Conservation (phyloP, 2,797 vertebrate species). For the Xenopus petersii region DNA sequence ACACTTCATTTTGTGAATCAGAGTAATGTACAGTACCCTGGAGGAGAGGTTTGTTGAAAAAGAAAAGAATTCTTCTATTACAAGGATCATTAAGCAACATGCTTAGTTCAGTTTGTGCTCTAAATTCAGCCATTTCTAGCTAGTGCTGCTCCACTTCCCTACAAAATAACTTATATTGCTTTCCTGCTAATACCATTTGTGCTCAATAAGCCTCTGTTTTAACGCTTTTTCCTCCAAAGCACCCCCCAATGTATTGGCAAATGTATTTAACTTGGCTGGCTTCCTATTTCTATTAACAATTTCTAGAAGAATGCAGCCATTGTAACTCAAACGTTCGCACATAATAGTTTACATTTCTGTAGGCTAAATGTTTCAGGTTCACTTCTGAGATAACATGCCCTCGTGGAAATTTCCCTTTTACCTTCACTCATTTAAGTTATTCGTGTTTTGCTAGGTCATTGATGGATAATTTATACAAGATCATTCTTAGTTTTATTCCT, state of each 20-base stretch:
- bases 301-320: conserved; percentile 28
- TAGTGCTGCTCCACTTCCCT: conserved; percentile 47
- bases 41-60: conserved; percentile 41
- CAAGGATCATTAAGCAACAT: conserved; percentile 48
- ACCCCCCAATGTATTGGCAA: conserved; percentile 26
- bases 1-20: conserved; percentile 40
- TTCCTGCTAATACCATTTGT: conserved; percentile 43
- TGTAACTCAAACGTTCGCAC: conserved; percentile 10
- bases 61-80: conserved; percentile 49
- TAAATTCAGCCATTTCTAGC: conserved; percentile 48
- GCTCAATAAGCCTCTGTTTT: conserved; percentile 41
- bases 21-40: conserved; percentile 43
- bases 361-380: not conserved
- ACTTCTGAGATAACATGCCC: too few relatives aligned
- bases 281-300: conserved; percentile 1
- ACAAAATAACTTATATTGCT: conserved; percentile 49
- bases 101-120: conserved; percentile 48
- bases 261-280: conserved; percentile 6
- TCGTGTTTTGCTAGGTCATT: too few relatives aligned
- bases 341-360: conserved; percentile 13
- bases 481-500: too few relatives aligned
- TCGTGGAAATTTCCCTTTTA: too few relatives aligned
- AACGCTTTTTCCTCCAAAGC: conserved; percentile 37
- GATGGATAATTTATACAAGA: too few relatives aligned
- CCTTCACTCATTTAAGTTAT: too few relatives aligned